Evolutionary conservation across 2,888 invertebrate genomes (phyloP).

Genomic region (Agonopterix arenella): DNA sequence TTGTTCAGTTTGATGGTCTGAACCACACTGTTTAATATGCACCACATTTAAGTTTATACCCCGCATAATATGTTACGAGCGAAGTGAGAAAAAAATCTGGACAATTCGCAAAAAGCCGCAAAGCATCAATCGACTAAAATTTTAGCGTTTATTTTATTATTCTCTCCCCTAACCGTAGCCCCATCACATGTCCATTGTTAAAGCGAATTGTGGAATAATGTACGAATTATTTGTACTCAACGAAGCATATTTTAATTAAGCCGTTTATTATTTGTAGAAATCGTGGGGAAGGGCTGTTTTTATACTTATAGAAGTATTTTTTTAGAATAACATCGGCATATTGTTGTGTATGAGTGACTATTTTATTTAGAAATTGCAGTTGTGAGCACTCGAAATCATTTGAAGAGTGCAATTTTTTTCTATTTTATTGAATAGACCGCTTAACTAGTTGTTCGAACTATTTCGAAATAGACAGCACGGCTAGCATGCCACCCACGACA

Average conservation of each 20-base stretch:
- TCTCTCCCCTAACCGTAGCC: conserved; percentile 1
- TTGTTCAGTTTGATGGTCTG: no score
- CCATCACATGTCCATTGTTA: neutral
- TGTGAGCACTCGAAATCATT: neutral
- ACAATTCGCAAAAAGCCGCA: no score
- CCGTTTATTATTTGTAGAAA: conserved; percentile 18
- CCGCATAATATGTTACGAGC: no score
- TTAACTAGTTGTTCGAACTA: no score
- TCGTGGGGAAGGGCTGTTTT: neutral
- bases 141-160: conserved; percentile 1
- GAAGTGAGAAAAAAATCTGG: no score
- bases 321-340: neutral
- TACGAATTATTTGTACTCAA: conserved; percentile 21
- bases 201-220: conserved; percentile 6
- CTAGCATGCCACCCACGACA: no score
- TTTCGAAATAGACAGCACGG: no score
- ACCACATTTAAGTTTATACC: no score
- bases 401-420: no score
- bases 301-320: neutral
- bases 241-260: conserved; percentile 28
- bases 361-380: neutral
- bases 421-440: no score
- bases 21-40: no score
- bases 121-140: neutral
- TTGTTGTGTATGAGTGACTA: no score